Base-by-base conservation (phyloP, 1,140 invertebrate genomes). In the Drosophila subobscura region DNA sequence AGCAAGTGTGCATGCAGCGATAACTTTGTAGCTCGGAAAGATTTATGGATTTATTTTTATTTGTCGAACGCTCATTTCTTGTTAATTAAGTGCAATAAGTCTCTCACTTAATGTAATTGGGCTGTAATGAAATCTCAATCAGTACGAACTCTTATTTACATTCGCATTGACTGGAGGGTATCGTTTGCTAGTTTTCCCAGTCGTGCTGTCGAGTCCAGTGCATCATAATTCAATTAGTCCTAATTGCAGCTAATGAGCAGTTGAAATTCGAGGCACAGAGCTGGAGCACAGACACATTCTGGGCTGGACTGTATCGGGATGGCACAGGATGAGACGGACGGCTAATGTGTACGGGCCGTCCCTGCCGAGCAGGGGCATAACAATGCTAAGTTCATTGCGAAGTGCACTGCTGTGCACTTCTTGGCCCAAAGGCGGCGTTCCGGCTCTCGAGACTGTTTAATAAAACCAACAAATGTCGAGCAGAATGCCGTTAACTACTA, bases 191-290 rank as follows among this genome's bases (percentile, higher is more conserved):
- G 27, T 50, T 57, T 23, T 8, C 41, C 41, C 42, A 22, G 42
- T 60, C 53, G 52, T 33, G 53, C 53, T 53, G 23, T 53, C 4
- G 52, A 37, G 52, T 68, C 29, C 53, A 54, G 29, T 66, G 57
- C 56, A 72, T 76, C 72, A 76, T 72, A 72, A 76, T 57, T 57
- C 60, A 78, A 66, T 78, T 76, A 76, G 58, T 12, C 50, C 40
- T 71, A 78, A 76, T 78, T 78, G 63, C 60, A 72, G 33, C 67
- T 78, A 76, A 78, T 72, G 72, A 65, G 54, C 64, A 27, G 47
- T 63, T 63, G 52, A 47, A 56, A 64, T 59, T 59, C 8, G 12
- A 65, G 50, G 46, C 54, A 23, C 14, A 45, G 47, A 14, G 52
- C 20, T 61, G 42, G 37, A 40, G 16, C 16, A 20, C 16, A 20